Percentiles rank a stretch among this genome's conserved stretches.
Evolutionary conservation across 2,888 invertebrate species (phyloP).

Genomic region (Xestia sexstrigata): DNA sequence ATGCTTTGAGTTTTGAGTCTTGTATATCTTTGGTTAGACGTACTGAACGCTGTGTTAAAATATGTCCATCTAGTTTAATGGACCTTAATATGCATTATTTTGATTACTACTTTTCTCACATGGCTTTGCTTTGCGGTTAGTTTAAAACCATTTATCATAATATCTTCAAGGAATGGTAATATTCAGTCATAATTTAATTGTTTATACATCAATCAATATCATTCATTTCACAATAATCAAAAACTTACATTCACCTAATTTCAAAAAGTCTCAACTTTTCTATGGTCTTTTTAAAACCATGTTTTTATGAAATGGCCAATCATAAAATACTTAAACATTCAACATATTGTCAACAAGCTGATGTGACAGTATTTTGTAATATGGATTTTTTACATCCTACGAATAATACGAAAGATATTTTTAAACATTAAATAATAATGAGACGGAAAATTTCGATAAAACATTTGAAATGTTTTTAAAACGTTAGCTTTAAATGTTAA

Average conservation of each 20-base stretch:
- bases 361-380: not conserved
- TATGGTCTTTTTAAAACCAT: not conserved
- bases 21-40: too few species aligned
- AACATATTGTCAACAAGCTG: not conserved
- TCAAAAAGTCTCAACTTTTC: not conserved
- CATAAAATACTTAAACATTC: constrained; percentile 30
- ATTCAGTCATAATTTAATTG: constrained; percentile 40
- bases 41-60: too few species aligned
- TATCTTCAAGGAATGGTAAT: constrained; percentile 40
- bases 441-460: constrained; percentile 49
- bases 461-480: constrained; percentile 26
- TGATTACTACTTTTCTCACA: constrained; percentile 1
- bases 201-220: constrained; percentile 13
- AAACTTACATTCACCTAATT: not conserved
- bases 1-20: too few species aligned
- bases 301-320: constrained; percentile 37
- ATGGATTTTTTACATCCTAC: too few species aligned
- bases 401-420: not conserved
- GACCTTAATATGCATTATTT: too few species aligned
- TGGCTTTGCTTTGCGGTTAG: not conserved
- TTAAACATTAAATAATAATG: not conserved
- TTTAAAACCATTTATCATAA: constrained; percentile 31
- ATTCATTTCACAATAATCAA: constrained; percentile 32
- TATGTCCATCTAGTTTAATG: too few species aligned
- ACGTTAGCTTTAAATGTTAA: not conserved